Percentiles rank a stretch among this genome's conserved stretches.
These are phyloP conservation scores for Poeciliopsis turrubarensis DNA, from an alignment of 2,113 vertebrate species.

Conservation along the genomic window DNA sequence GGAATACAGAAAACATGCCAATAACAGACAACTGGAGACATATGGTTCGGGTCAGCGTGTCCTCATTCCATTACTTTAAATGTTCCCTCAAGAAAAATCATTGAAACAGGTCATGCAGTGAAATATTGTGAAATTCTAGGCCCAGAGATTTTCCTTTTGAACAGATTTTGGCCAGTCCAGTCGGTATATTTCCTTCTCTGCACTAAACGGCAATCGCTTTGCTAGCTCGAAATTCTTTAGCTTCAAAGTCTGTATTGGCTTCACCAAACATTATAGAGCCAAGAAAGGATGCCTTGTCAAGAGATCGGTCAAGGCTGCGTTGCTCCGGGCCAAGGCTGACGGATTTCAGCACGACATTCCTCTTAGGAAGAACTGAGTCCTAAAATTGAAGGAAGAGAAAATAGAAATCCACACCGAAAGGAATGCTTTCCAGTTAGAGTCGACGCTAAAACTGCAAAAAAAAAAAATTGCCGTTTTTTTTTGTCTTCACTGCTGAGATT, in stretches of 20 bases:
- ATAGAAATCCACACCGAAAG: too few species aligned
- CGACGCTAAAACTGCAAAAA: conserved; percentile 30
- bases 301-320: not conserved
- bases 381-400: not conserved
- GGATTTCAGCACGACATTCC: conserved; percentile 29
- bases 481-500: conserved; percentile 43
- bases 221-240: not conserved
- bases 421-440: too few species aligned
- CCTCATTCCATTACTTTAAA: conserved; percentile 14
- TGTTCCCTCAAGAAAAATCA: not conserved
- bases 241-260: conserved; percentile 30
- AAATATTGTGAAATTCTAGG: not conserved
- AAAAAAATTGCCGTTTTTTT: conserved; percentile 50
- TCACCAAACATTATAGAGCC: conserved; percentile 1
- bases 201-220: not conserved
- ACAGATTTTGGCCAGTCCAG: not conserved
- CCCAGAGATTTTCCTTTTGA: not conserved
- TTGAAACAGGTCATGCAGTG: not conserved
- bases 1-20: conserved; percentile 34
- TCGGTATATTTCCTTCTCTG: not conserved
- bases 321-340: conserved; percentile 4
- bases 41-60: conserved; percentile 26
- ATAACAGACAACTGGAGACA: conserved; percentile 28
- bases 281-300: conserved; percentile 15
- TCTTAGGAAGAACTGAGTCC: conserved; percentile 24